Conservation (phyloP, 2,797 vertebrate genomes). For the Hemitrygon akajei region DNA sequence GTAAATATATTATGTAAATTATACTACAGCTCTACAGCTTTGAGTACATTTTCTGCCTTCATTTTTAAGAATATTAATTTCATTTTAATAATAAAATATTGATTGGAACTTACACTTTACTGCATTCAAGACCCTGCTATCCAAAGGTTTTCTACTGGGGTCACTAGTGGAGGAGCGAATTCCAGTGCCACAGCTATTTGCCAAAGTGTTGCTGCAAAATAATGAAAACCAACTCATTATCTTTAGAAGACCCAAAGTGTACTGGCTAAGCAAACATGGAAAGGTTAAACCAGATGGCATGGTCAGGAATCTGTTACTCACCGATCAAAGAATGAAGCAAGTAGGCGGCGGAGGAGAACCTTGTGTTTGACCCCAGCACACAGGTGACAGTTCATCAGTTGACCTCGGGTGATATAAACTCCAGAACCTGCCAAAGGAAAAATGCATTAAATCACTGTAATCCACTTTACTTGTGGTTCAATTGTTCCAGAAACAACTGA, state of each 20-base stretch:
- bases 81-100: neutral
- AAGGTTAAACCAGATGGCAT: neutral
- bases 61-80: neutral
- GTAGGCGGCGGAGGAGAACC: constrained; percentile 83
- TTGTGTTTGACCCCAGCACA: constrained; percentile 98
- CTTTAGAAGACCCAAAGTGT: neutral
- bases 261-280: neutral
- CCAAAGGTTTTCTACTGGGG: constrained; percentile 91
- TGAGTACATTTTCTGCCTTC: no score
- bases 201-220: constrained; percentile 82
- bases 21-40: neutral
- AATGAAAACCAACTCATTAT: neutral
- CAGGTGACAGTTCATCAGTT: constrained; percentile 98
- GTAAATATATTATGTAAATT: no score
- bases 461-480: neutral
- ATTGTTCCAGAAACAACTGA: neutral
- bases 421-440: constrained; percentile 70
- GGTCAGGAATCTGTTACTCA: constrained; percentile 48
- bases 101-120: constrained; percentile 80
- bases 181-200: constrained; percentile 96
- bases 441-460: constrained; percentile 35
- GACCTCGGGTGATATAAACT: constrained; percentile 94
- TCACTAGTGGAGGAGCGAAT: constrained; percentile 96
- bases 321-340: constrained; percentile 98
- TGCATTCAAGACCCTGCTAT: constrained; percentile 96